phyloP scores from a whole-genome alignment of 2,888 invertebrate species.

The Colletes collaris region DNA sequence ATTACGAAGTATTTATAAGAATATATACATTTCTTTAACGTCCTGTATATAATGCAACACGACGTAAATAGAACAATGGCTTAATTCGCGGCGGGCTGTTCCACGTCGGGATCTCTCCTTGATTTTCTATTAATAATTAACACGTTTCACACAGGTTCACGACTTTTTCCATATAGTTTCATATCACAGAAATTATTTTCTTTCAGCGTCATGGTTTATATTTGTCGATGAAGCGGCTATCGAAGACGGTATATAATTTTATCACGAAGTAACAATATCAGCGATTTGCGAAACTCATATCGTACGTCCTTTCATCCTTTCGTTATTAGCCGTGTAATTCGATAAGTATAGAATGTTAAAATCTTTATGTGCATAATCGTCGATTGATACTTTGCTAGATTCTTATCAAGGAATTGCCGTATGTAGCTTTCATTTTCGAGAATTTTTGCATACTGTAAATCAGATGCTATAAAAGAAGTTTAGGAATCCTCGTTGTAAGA shows the following conservation, averaged over 20 bases:
- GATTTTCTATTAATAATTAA: neutral
- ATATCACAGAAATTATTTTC: neutral
- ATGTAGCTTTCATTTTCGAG: too few relatives aligned
- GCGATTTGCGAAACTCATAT: neutral
- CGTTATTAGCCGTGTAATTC: neutral
- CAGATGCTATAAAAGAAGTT: neutral
- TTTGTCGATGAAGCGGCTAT: neutral
- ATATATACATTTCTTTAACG: neutral
- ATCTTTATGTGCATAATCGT: neutral
- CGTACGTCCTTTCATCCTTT: too few relatives aligned
- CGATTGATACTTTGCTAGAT: neutral
- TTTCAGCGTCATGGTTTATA: slow-evolving; percentile 14
- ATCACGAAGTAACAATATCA: neutral
- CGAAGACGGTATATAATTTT: neutral
- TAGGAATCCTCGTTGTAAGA: neutral
- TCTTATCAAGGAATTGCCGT: too few relatives aligned
- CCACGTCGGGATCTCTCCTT: neutral
- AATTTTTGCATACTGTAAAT: too few relatives aligned
- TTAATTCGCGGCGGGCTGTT: neutral
- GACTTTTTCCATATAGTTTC: neutral
- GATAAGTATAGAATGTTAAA: neutral
- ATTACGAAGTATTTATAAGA: slow-evolving; percentile 16
- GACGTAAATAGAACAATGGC: slow-evolving; percentile 1
- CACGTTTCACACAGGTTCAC: neutral
- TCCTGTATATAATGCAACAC: neutral